Conservation (phyloP, 2,797 vertebrate species). For the Eremophila alpestris region DNA sequence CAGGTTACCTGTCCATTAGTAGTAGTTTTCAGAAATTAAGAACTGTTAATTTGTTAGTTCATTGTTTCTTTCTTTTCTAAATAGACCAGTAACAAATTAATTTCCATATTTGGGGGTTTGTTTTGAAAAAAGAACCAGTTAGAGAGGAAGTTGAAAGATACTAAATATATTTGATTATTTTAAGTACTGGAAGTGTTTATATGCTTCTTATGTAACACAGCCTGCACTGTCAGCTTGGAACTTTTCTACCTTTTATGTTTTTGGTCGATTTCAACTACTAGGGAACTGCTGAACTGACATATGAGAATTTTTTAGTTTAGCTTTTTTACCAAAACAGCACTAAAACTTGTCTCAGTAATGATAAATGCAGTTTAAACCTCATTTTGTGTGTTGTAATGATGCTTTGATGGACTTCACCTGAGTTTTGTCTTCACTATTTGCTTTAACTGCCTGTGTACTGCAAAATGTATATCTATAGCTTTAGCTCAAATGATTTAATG, state of each 20-base stretch:
- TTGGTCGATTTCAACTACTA: background rate
- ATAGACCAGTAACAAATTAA: background rate
- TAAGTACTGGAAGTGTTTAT: background rate
- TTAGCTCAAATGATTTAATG: background rate
- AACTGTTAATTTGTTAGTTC: background rate
- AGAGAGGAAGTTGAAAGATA: background rate
- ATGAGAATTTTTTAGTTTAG: background rate
- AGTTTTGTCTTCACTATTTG: constrained; percentile 1
- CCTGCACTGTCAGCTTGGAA: background rate
- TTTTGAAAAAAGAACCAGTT: background rate
- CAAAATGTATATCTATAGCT: background rate
- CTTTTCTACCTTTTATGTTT: background rate
- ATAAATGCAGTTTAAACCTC: background rate
- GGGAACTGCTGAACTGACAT: background rate
- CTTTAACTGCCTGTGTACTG: background rate
- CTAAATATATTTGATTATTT: constrained; percentile 1
- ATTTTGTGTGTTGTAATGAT: background rate
- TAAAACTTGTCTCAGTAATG: background rate
- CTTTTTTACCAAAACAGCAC: constrained; percentile 5
- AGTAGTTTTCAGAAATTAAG: background rate
- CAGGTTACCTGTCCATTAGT: background rate
- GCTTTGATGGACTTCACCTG: background rate
- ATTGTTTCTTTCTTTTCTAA: background rate
- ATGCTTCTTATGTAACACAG: background rate
- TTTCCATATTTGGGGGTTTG: background rate